Evolutionary conservation across 1,140 invertebrate genomes (phyloP), one percentile per base, ranked within the genome.

Genomic region (Lasaia peninsularis): DNA sequence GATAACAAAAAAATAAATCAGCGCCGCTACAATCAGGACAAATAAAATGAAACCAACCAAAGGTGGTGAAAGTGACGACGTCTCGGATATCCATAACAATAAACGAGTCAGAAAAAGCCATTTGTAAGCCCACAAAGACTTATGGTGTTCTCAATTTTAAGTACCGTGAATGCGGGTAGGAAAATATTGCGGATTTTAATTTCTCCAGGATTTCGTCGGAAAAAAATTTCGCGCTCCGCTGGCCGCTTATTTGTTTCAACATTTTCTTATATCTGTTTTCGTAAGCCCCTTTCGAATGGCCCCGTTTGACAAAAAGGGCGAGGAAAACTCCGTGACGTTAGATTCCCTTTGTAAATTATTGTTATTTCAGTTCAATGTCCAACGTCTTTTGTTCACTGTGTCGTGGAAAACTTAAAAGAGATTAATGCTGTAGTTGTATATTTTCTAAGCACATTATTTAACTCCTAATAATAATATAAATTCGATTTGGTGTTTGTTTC

Each of bases 211-310:
- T 73, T 72, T 70, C 49, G 52, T 44, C 20, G 60, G 40, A 18
- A 63, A 60, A 72, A 75, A 73, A 75, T 69, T 70, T 68, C 64
- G 52, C 68, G 71, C 61, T 58, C 68, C 66, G 60, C 62, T 65
- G 68, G 57, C 52, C 57, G 50, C 63, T 72, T 79, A 81, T 79
- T 81, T 81, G 74, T 75, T 70, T 79, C 68, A 68, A 60, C 60
- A 62, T 69, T 80, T 75, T 62, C 70, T 69, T 73, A 63, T 75
- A 75, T 78, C 69, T 73, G 70, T 71, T 77, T 70, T 60, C 63
- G 51, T 73, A 78, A 78, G 72, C 74, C 57, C 73, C 74, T 75
- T 74, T 75, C 37, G 6, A 54, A 57, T 71, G 74, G 71, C 65
- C 62, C 60, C 49, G 61, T 35, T 58, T 61, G 62, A 63, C 60